These are phyloP conservation scores for Chinchilla lanigera DNA, from an alignment of 2,113 vertebrate genomes.

Conservation along the genomic window DNA sequence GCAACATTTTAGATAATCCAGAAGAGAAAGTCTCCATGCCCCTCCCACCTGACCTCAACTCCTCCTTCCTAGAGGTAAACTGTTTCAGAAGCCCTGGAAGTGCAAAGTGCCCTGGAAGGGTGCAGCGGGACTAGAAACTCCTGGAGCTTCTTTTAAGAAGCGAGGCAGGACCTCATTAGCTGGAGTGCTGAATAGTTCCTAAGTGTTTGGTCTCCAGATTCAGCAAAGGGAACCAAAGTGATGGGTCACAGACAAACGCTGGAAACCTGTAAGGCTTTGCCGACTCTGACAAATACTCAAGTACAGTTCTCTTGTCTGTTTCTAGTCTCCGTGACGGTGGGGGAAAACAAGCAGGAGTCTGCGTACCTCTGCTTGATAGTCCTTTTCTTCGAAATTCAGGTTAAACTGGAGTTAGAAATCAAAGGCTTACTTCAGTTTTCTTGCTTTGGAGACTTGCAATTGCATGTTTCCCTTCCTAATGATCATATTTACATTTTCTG, in stretches of 20 bases:
- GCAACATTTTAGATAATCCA: background rate
- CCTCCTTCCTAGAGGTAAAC: background rate
- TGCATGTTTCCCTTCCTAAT: background rate
- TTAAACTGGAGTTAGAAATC: background rate
- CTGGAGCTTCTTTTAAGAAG: background rate
- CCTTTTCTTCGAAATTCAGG: background rate
- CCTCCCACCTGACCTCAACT: background rate
- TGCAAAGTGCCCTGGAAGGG: background rate
- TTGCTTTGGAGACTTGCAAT: slow-evolving; percentile 2
- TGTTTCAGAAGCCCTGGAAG: background rate
- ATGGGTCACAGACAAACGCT: background rate
- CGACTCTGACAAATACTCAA: background rate
- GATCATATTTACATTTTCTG: slow-evolving; percentile 27
- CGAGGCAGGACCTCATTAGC: background rate
- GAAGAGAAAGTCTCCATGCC: background rate
- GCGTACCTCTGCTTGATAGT: background rate
- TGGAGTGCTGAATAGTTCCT: background rate
- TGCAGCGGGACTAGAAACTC: background rate
- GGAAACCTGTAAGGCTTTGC: background rate
- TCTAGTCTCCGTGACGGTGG: background rate
- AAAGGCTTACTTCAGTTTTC: slow-evolving; percentile 6
- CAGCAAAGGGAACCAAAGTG: background rate
- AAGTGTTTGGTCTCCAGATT: background rate
- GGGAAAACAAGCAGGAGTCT: background rate
- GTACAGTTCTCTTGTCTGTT: slow-evolving; percentile 32